Evolutionary conservation across 1,140 invertebrate genomes (phyloP), one percentile per base, ranked within the genome.

Genomic region (Spodoptera litura): DNA sequence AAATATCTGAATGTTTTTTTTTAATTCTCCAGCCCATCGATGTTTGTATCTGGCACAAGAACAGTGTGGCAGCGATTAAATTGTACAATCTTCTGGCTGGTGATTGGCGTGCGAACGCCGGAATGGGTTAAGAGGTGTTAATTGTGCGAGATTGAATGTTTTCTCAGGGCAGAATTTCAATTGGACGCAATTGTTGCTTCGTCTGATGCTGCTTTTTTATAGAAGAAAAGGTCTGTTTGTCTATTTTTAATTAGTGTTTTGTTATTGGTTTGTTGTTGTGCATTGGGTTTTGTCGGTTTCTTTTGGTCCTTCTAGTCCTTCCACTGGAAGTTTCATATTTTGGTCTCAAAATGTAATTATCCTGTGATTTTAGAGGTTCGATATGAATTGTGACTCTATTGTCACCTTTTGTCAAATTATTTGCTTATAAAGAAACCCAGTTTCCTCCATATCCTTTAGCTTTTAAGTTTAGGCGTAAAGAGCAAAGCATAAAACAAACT

Each of bases 71-170:
- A 80, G 81, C 81, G 78, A 87, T 86, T 88, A 89, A 84, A 87
- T 83, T 84, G 86, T 84, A 83, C 77, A 80, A 78, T 80, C 62
- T 38, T 55, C 70, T 78, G 81, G 72, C 51, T 70, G 73, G 72
- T 91, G 87, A 93, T 93, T 93, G 91, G 84, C 90, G 91, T 94
- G 92, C 88, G 93, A 94, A 92, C 90, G 83, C 11, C 82, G 84
- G 88, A 90, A 81, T 91, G 93, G 94, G 94, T 95, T 95, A 94
- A 95, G 91, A 95, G 94, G 94, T 95, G 94, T 95, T 95, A 95
- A 95, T 95, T 95, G 94, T 90, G 87, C 89, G 92, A 94, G 94
- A 95, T 95, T 95, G 94, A 94, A 93, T 94, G 93, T 94, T 95
- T 94, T 95, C 92, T 92, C 93, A 92, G 92, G 90, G 90, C 91